Evolutionary conservation across 1,140 invertebrate species (phyloP).

Genomic region (Archivesica marissinica): DNA sequence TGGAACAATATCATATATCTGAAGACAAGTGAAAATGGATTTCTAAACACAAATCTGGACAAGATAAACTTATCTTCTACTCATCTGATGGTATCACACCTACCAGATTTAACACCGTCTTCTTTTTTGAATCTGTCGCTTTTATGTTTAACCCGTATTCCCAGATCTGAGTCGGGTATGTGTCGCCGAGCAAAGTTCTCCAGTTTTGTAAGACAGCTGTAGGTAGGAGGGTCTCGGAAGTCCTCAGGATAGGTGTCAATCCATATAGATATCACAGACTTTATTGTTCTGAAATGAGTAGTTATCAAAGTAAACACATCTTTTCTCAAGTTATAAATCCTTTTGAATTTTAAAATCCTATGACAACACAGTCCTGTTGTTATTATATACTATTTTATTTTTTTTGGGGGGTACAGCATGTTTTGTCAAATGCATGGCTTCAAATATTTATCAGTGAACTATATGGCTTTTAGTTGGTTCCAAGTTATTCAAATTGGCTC

Average conservation of each 20-base stretch:
- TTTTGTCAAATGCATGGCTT: too few relatives aligned
- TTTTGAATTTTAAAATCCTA: neutral
- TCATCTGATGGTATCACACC: neutral
- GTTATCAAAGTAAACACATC: neutral
- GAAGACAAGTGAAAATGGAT: too few relatives aligned
- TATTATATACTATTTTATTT: neutral
- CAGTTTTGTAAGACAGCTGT: slow-evolving; percentile 91
- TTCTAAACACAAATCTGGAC: too few relatives aligned
- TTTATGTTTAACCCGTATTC: slow-evolving; percentile 86
- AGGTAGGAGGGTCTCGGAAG: slow-evolving; percentile 93
- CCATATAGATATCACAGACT: slow-evolving; percentile 95
- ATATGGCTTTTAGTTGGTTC: too few relatives aligned
- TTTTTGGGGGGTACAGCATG: too few relatives aligned
- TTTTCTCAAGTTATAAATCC: neutral
- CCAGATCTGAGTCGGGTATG: slow-evolving; percentile 86
- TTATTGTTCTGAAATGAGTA: slow-evolving; percentile 89
- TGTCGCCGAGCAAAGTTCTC: slow-evolving; percentile 92
- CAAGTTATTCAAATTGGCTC: too few relatives aligned
- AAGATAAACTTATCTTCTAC: too few relatives aligned
- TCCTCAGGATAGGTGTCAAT: slow-evolving; percentile 98
- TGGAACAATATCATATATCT: too few relatives aligned
- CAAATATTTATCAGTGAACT: too few relatives aligned
- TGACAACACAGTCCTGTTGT: neutral
- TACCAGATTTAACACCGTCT: slow-evolving; percentile 72
- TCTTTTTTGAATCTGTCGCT: slow-evolving; percentile 87